phyloP scores from a whole-genome alignment of 2,113 vertebrate species.

The Channa maculata region DNA sequence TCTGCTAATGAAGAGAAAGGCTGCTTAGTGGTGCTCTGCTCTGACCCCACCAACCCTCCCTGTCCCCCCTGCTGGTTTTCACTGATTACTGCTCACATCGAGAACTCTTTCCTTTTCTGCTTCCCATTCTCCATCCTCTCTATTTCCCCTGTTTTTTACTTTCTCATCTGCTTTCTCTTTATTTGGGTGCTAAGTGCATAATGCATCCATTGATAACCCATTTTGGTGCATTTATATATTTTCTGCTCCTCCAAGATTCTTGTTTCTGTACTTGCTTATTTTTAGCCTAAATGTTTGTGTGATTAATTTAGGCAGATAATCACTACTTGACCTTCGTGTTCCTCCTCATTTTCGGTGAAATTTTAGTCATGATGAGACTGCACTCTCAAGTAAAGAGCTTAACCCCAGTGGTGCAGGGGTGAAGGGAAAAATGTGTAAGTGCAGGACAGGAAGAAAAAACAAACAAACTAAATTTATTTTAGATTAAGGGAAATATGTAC shows the following conservation, averaged over 20 bases:
- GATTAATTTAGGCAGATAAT: constrained; percentile 62
- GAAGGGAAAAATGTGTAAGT: constrained; percentile 21
- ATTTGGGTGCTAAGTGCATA: constrained; percentile 20
- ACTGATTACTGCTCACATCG: constrained; percentile 76
- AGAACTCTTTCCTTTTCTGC: constrained; percentile 40
- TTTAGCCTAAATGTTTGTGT: constrained; percentile 67
- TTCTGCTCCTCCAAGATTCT: background rate
- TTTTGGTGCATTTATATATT: constrained; percentile 3
- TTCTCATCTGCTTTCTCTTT: constrained; percentile 33
- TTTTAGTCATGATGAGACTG: constrained; percentile 14
- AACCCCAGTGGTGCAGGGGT: constrained; percentile 6
- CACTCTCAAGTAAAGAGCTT: background rate
- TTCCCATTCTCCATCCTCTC: constrained; percentile 38
- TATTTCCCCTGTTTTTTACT: constrained; percentile 12
- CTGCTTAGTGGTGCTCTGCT: constrained; percentile 90
- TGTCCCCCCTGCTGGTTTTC: constrained; percentile 77
- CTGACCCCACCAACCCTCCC: constrained; percentile 91
- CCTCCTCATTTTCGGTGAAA: constrained; percentile 3
- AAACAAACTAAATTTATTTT: constrained; percentile 17
- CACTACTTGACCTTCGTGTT: constrained; percentile 30
- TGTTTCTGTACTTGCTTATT: constrained; percentile 41
- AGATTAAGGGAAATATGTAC: constrained; percentile 29
- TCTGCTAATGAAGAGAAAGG: constrained; percentile 97
- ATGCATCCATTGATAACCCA: constrained; percentile 23
- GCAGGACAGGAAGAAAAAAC: constrained; percentile 11